These are phyloP conservation scores for Turdus rufiventris DNA, from an alignment of 2,113 vertebrate species.

Conservation along the genomic window DNA sequence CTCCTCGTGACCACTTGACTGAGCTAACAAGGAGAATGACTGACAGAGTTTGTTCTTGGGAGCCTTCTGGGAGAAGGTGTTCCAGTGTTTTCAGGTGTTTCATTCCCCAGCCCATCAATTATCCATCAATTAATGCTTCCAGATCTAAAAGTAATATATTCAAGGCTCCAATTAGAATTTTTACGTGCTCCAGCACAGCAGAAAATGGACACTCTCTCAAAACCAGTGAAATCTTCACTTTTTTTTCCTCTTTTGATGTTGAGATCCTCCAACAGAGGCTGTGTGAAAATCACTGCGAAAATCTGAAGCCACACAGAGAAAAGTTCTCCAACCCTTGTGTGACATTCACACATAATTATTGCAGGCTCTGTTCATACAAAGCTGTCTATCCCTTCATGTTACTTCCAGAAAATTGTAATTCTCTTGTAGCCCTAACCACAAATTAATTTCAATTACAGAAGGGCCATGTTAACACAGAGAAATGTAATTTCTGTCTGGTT, in stretches of 20 bases:
- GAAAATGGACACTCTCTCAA: not conserved
- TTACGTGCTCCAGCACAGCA: not conserved
- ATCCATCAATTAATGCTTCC: not conserved
- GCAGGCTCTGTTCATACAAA: not conserved
- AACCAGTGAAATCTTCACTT: not conserved
- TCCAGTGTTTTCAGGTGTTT: not conserved
- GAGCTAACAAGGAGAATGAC: not conserved
- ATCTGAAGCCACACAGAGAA: not conserved
- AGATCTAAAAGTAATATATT: not conserved
- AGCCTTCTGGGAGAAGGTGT: fast-evolving
- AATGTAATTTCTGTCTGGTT: not conserved
- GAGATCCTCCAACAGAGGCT: not conserved
- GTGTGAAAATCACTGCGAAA: not conserved
- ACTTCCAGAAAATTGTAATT: not conserved
- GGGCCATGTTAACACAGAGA: not conserved
- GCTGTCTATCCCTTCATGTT: not conserved
- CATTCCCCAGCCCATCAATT: not conserved
- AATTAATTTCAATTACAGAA: not conserved
- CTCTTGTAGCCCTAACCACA: not conserved
- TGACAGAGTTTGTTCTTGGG: not conserved
- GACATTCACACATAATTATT: not conserved
- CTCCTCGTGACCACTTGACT: not conserved
- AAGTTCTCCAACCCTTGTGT: not conserved
- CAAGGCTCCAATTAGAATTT: not conserved
- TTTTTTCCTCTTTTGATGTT: not conserved